Base-by-base conservation (phyloP, 2,797 vertebrate genomes). In the Eulemur albifrons region DNA sequence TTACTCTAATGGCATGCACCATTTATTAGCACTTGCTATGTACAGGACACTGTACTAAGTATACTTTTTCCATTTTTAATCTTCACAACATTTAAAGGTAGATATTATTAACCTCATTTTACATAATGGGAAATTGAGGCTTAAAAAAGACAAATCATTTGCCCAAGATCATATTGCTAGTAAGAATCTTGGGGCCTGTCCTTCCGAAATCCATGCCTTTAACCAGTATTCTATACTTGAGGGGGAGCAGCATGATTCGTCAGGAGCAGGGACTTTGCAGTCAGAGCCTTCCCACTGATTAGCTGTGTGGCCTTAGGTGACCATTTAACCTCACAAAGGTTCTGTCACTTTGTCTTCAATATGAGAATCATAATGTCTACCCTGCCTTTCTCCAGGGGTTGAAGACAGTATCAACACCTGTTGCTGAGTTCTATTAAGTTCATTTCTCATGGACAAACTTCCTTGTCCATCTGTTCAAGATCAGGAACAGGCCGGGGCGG, bases 41-140 rank as follows among this genome's bases (percentile, higher is more conserved):
- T n/a, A 13, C 21, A 43, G 14, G 59, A 63, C 13, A 54, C 50
- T 20, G 2, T 14, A 18, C 52, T 50, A 45, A 76, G 35, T 7
- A 65, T 10, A 38, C 1, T n/a, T 52, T 67, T 63, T 63, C 50
- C 40, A 73, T 48, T 89, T 89, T 89, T 89, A 40, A 67, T 83
- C 61, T 86, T 82, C 20, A 59, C 9, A 77, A 69, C 38, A 82
- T 40, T 35, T 76, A 82, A 96, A 57, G 38, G 50, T 52, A 57
- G 35, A 40, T 61, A 65, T 61, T 75, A 77, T 52, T 38, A 67
- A 94, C 40, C 25, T 20, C 73, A 67, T 48, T 95, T 38, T 88
- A 80, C 48, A 96, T 27, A 57, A 6, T 52, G n/a, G 63, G 32
- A 95, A 89, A 61, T 4, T 2, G 5, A 80, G 32, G 23, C n/a